Conservation (phyloP, 1,140 invertebrate genomes). For the Prorops nasuta region DNA sequence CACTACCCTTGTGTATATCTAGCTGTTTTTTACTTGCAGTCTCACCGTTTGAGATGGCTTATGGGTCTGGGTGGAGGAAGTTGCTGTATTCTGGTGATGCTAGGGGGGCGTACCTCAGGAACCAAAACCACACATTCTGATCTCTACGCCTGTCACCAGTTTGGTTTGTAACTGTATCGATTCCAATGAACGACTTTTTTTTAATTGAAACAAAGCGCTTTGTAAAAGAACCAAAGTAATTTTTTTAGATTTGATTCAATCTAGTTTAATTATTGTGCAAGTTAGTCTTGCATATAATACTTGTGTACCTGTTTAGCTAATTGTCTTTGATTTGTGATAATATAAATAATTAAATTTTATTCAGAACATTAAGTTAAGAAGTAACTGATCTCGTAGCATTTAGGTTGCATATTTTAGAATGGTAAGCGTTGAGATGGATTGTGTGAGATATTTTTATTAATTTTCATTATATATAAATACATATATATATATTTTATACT, state of each 20-base stretch:
- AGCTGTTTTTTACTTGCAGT: conserved; percentile 55
- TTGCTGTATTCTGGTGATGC: conserved; percentile 25
- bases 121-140: conserved; percentile 17
- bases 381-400: neutral
- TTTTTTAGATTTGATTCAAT: conserved; percentile 12
- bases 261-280: conserved; percentile 4
- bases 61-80: conserved; percentile 18
- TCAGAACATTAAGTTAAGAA: no score
- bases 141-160: conserved; percentile 31
- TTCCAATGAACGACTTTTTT: conserved; percentile 4
- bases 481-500: conserved; percentile 20
- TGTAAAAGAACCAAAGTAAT: conserved; percentile 3
- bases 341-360: no score
- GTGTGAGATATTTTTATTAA: conserved; percentile 15
- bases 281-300: conserved; percentile 1
- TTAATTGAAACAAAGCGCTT: conserved; percentile 6
- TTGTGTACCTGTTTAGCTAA: neutral
- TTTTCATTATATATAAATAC: no score
- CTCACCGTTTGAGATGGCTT: conserved; percentile 50
- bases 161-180: conserved; percentile 52
- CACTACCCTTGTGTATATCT: conserved; percentile 19
- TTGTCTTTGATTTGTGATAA: neutral
- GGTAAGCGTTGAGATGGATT: no score
- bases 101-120: conserved; percentile 17
- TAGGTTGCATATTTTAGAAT: no score